Percentiles rank a stretch among this genome's conserved stretches.
Evolutionary conservation across 2,888 invertebrate genomes (phyloP).

Genomic region (Orchestes rusci): DNA sequence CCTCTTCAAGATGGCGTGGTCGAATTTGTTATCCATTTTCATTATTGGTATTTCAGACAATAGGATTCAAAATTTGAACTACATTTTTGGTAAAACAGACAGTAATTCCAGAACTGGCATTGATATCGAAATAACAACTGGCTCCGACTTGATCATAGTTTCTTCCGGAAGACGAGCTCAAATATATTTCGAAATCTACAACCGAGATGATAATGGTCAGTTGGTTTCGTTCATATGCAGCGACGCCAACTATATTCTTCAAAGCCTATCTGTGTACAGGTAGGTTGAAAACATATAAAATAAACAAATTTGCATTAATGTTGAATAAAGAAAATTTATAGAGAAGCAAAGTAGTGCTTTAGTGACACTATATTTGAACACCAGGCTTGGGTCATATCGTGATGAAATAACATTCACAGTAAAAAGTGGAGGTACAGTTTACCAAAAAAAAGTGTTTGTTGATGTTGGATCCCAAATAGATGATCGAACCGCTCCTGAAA

Average conservation of each 20-base stretch:
- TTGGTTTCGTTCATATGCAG: slow-evolving; percentile 54
- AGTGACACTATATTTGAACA: slow-evolving; percentile 45
- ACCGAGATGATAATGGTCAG: slow-evolving; percentile 53
- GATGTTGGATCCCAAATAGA: slow-evolving; percentile 38
- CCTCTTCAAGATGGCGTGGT: too few relatives aligned
- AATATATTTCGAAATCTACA: slow-evolving; percentile 67
- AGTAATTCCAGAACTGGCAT: slow-evolving; percentile 31
- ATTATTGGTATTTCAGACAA: slow-evolving; percentile 18
- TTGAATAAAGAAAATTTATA: too few relatives aligned
- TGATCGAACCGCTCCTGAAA: slow-evolving; percentile 33
- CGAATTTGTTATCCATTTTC: too few relatives aligned
- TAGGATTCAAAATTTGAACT: slow-evolving; percentile 13
- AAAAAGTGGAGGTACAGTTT: slow-evolving; percentile 38
- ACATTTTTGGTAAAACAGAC: slow-evolving; percentile 18
- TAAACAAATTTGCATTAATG: slow-evolving; percentile 1
- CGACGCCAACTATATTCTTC: slow-evolving; percentile 52
- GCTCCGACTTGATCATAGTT: slow-evolving; percentile 43
- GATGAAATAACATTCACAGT: slow-evolving; percentile 60
- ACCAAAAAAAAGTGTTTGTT: slow-evolving; percentile 42
- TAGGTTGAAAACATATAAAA: slow-evolving; percentile 36
- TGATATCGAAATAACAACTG: slow-evolving; percentile 44
- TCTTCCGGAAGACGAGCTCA: slow-evolving; percentile 34
- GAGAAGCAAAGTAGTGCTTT: too few relatives aligned
- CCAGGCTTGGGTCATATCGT: slow-evolving; percentile 41
- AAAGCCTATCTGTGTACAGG: slow-evolving; percentile 50